Evolutionary conservation across 2,797 vertebrate genomes (phyloP).

Genomic region (Sebastes cheni): DNA sequence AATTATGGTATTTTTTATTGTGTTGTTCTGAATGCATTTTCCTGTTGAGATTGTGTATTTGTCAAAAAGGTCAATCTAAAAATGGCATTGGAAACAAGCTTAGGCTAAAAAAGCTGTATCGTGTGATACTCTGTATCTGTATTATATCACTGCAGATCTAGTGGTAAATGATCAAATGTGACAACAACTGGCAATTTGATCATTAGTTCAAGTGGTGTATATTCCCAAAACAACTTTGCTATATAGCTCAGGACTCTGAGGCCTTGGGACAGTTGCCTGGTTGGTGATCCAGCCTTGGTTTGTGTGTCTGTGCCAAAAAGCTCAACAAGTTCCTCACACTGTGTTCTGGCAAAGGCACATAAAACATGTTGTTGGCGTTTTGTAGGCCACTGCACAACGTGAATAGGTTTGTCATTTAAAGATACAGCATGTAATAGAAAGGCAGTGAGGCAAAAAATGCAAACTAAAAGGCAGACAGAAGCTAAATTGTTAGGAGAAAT

Average conservation of each 20-base stretch:
- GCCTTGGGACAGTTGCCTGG: not conserved
- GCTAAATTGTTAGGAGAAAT: too few relatives aligned
- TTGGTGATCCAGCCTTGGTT: not conserved
- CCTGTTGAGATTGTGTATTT: not conserved
- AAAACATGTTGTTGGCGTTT: not conserved
- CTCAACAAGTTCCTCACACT: not conserved
- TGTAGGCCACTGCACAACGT: not conserved
- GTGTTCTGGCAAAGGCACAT: too few relatives aligned
- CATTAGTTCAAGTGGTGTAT: not conserved
- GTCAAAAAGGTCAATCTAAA: not conserved
- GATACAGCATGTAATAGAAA: not conserved
- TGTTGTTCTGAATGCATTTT: too few relatives aligned
- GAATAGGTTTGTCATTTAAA: not conserved
- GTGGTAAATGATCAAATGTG: too few relatives aligned
- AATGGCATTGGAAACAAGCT: fast-evolving
- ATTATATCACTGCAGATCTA: not conserved
- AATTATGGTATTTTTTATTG: not conserved
- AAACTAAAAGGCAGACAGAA: not conserved
- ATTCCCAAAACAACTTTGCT: not conserved
- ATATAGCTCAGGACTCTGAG: not conserved
- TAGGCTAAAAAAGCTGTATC: not conserved
- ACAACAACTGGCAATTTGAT: too few relatives aligned
- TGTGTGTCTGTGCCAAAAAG: not conserved
- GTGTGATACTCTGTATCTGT: not conserved
- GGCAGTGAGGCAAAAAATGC: too few relatives aligned